Evolutionary conservation across 1,140 invertebrate species (phyloP).

Genomic region (Brachionus sp.): DNA sequence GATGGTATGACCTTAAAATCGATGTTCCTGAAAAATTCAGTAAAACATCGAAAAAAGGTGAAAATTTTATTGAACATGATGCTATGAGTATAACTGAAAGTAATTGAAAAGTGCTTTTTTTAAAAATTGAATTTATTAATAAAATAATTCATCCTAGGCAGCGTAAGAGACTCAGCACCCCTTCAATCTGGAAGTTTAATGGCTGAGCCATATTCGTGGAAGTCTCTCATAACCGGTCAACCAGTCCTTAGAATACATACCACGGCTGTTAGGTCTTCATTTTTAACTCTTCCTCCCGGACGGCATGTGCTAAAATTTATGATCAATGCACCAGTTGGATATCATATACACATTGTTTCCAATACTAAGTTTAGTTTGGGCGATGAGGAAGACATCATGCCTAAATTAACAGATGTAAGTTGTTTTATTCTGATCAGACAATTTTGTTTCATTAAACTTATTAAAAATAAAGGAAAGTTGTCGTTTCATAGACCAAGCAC

Average conservation of each 20-base stretch:
- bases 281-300: slow-evolving; percentile 41
- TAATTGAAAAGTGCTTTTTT: not conserved
- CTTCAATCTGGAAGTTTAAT: slow-evolving; percentile 53
- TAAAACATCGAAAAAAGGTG: slow-evolving; percentile 50
- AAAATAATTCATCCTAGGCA: not conserved
- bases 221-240: slow-evolving; percentile 56
- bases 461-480: slow-evolving; percentile 54
- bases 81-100: slow-evolving; percentile 2
- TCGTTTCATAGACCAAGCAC: slow-evolving; percentile 56
- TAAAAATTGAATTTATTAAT: not conserved
- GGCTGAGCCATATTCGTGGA: slow-evolving; percentile 59
- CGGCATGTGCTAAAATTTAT: slow-evolving; percentile 57
- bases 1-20: slow-evolving; percentile 54
- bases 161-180: slow-evolving; percentile 47
- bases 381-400: slow-evolving; percentile 58
- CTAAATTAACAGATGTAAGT: slow-evolving; percentile 55
- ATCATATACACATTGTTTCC: slow-evolving; percentile 57
- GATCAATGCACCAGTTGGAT: slow-evolving; percentile 55
- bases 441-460: not conserved
- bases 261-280: slow-evolving; percentile 50
- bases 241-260: slow-evolving; percentile 55
- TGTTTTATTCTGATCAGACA: too few relatives aligned
- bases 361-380: slow-evolving; percentile 57
- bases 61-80: slow-evolving; percentile 49
- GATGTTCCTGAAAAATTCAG: slow-evolving; percentile 49